Base-by-base conservation (phyloP, 2,888 invertebrate genomes). In the Melanophora roralis region DNA sequence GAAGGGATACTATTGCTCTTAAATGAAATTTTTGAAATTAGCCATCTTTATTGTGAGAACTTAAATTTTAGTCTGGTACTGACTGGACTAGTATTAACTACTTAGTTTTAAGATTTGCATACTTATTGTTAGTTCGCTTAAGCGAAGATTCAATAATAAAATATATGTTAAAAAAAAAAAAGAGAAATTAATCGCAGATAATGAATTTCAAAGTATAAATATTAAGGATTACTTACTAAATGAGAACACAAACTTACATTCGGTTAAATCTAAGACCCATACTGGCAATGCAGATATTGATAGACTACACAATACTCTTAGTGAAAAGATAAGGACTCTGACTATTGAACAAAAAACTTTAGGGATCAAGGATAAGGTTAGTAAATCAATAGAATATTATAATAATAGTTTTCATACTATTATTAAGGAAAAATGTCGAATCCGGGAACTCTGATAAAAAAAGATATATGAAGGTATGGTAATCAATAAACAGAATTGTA, bases 281-380 rank as follows among this genome's bases (percentile, higher is more conserved):
- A n/a, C n/a, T n/a, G n/a, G n/a, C n/a, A n/a, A n/a, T n/a, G n/a
- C n/a, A n/a, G n/a, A n/a, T n/a, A n/a, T n/a, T n/a, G n/a, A n/a
- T n/a, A n/a, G n/a, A n/a, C n/a, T n/a, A n/a, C n/a, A 73, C 55
- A 60, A 67, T 38, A 78, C 47, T 34, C 43, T 78, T 11, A 78
- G 68, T 47, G 55, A 78, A 45, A 73, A 78, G 36, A 21, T 74
- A 36, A 78, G 73, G 14, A 60, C 32, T 72, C 72, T 12, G 57
- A 77, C 32, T 67, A 45, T 23, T 57, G 38, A 57, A 21, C n/a
- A 7, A 38, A 23, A 38, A 23, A 4, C 4, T 34, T 6, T 34
- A 8, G 8, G 8, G 4, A 34, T n/a, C 40, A 21, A 32, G 21
- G n/a, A 14, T n/a, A 21, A 34, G 36, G 5, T 67, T 1, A 67